phyloP scores from a whole-genome alignment of 2,888 invertebrate species.

The Dioctria linearis region DNA sequence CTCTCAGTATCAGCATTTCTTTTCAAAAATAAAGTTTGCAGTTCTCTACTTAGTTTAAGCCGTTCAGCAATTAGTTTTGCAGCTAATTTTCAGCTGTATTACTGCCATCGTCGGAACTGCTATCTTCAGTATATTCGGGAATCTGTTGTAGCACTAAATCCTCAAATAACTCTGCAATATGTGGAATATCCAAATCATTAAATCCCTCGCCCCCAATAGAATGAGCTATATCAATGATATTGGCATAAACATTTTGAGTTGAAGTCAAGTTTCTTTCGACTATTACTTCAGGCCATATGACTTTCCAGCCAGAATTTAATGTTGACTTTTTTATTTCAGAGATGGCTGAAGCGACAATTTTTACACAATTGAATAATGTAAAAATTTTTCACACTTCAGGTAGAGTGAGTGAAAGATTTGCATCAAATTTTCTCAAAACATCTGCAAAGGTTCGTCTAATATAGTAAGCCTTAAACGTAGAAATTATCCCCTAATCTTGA shows the following conservation, averaged over 20 bases:
- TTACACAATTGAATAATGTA: constrained; percentile 34
- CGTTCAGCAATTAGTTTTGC: too few species aligned
- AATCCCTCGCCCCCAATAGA: constrained; percentile 11
- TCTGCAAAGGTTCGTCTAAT: background rate
- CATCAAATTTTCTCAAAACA: too few species aligned
- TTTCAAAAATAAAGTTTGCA: too few species aligned
- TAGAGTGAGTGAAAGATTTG: too few species aligned
- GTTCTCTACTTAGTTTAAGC: too few species aligned
- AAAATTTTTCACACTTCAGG: constrained; percentile 34
- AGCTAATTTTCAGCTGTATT: too few species aligned
- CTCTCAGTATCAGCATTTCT: too few species aligned
- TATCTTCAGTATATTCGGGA: too few species aligned
- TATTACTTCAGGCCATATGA: constrained; percentile 46
- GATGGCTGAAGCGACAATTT: constrained; percentile 31
- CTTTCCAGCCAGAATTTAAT: constrained; percentile 40
- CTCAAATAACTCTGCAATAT: background rate
- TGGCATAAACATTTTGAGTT: background rate
- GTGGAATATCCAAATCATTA: constrained; percentile 1
- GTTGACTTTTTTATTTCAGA: constrained; percentile 17
- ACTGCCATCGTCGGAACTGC: too few species aligned
- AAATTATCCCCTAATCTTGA: constrained; percentile 21
- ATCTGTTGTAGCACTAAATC: too few species aligned
- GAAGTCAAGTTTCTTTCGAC: constrained; percentile 15
- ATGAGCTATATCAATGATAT: too few species aligned
- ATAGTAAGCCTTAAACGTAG: background rate